Base-by-base conservation (phyloP, 2,797 vertebrate species). In the Fringilla coelebs region DNA sequence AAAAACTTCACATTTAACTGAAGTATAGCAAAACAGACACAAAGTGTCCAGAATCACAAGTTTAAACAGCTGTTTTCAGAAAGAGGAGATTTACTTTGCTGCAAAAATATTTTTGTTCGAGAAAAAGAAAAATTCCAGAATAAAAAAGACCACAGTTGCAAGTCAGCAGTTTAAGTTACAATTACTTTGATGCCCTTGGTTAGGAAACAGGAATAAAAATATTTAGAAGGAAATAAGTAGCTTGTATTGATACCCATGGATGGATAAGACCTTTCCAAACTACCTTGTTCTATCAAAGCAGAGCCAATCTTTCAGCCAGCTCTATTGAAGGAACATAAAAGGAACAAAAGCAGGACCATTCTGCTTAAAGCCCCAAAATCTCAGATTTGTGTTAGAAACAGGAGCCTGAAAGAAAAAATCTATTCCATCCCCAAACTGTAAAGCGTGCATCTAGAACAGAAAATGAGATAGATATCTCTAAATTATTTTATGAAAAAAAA, bases 11-110 rank as follows among this genome's bases (percentile, higher is more conserved):
- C 43, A 38, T 80, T 71, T 84, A 78, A 94, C 38, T n/a, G 6
- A 66, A 83, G 19, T 51, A 28, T 4, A 63, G 52, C 8, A 89
- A 74, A 88, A 65, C 54, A 79, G 65, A 54, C 45, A 48, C 20
- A 46, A 84, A 84, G 21, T 40, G 61, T 31, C 38, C 66, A 91
- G 85, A 86, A 78, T 36, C 43, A 48, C 31, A 88, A 85, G 83
- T 94, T 97, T 89, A 83, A 89, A 92, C 88, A 97, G 87, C 94
- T 96, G 88, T 52, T 94, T 83, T 75, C 51, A 70, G 40, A 72
- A 88, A 77, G 14, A 92, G 40, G 41, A 89, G 51, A 62, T 90
- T 77, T 62, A 21, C 63, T 91, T 87, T 58, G 13, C 58, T 85
- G 18, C 25, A 94, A 91, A 96, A 96, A 90, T 93, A 91, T 96